Base-by-base conservation (phyloP, 2,888 invertebrate genomes). In the Neria commutata region DNA sequence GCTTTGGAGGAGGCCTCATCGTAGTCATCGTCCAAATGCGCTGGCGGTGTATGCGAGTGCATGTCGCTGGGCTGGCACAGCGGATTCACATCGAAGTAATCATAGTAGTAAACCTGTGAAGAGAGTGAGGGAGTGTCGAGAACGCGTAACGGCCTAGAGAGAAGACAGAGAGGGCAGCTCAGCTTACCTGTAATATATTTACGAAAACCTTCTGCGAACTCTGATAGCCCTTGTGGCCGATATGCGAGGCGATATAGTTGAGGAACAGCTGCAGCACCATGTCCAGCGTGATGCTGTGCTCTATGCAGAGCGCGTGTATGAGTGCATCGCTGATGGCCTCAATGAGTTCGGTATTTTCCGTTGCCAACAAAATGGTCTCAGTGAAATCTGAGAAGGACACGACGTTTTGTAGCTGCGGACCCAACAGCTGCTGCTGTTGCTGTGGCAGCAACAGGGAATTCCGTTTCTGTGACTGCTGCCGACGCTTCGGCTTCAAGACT, bases 201-300 rank as follows among this genome's bases (percentile, higher is more conserved):
- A 85, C 84, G 46, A 86, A 79, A 1, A 86, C 84, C 64, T 77
- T 78, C 60, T 66, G 83, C 58, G 74, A 84, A 62, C 68, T 83
- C 75, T 68, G 81, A 74, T 76, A 83, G 72, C 72, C 84, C 74
- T 75, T 84, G 82, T 73, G 84, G 70, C 88, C 88, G 29, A 88
- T 86, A 67, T 87, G 84, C n/a, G 87, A 86, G 4, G 89, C 88
- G 58, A 89, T 80, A 73, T 87, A 89, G 61, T 88, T 88, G 57
- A 89, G 74, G 69, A 88, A 89, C 11, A 88, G 83, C 81, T 88
- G 83, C 5, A 83, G 73, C 60, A 81, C 67, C 17, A 74, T 71
- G 24, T 81, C 80, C 56, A 82, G 64, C 5, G 74, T 71, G 49
- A 81, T 71, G 53, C 75, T 75, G 47, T 77, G 79, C 65, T 76